Base-by-base conservation (phyloP, 2,888 invertebrate genomes). In the Hedychridium roseum region DNA sequence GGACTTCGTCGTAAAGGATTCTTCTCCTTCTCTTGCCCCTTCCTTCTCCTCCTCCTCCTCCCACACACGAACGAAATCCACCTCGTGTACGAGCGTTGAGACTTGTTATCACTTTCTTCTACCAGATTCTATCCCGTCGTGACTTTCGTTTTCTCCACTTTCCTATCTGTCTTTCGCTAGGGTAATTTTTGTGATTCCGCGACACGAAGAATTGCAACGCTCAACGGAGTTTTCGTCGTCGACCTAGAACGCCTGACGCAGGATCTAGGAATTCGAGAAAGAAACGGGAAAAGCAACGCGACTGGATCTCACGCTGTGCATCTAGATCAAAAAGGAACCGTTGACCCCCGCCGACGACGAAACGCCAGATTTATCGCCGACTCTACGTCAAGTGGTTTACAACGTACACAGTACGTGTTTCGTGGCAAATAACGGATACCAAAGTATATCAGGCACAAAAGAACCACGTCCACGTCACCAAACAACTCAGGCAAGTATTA, bases 141-240 rank as follows among this genome's bases (percentile, higher is more conserved):
- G n/a, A n/a, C 26, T 34, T 38, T 38, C 23, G 34, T 31, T 5
- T 18, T 35, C n/a, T 18, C 26, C 9, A 3, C 12, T 7, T 34
- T 12, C 7, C 23, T 23, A 5, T 26, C 27, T 23, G 16, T 18
- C 37, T 45, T 40, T 34, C 6, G 41, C 43, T 47, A 43, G 51
- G 52, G 45, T 61, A 61, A 63, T 64, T 66, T 59, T 61, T 53
- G 61, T 57, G 64, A 59, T 61, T 59, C 59, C 53, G 61, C 58
- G 53, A 27, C 21, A 15, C 40, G 47, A 57, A 60, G 48, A 58
- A 37, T 53, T 49, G 32, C 48, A 54, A 41, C 43, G 45, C 1
- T 2, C 12, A 11, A 6, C 7, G 15, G 16, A 15, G 12, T 5
- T 23, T 17, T 31, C 16, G 6, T 58, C 35, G 49, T 40, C 40